These are phyloP conservation scores for Globodera rostochiensis DNA, from an alignment of 1,140 invertebrate species.

Conservation along the genomic window DNA sequence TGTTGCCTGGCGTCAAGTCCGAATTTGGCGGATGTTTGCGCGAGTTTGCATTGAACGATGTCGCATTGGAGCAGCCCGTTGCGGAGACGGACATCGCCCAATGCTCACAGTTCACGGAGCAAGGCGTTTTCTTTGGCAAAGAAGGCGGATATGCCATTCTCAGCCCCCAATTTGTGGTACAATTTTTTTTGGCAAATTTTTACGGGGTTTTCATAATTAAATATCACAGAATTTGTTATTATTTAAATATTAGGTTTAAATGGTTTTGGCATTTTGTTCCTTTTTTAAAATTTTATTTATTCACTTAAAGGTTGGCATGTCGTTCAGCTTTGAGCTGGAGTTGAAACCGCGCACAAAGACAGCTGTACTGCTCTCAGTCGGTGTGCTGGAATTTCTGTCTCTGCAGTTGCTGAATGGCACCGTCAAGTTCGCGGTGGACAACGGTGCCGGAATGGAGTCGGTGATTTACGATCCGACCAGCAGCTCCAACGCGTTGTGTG, in stretches of 20 bases:
- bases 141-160: slow-evolving; percentile 74
- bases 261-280: no score
- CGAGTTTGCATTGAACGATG: slow-evolving; percentile 76
- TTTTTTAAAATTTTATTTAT: slow-evolving; percentile 22
- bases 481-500: slow-evolving; percentile 77
- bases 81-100: slow-evolving; percentile 72
- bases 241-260: neutral
- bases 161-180: slow-evolving; percentile 69
- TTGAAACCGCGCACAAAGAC: slow-evolving; percentile 82
- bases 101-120: slow-evolving; percentile 81
- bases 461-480: slow-evolving; percentile 75
- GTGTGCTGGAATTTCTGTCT: slow-evolving; percentile 79
- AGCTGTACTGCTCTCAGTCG: slow-evolving; percentile 77
- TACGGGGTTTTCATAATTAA: neutral
- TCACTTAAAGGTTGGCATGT: slow-evolving; percentile 55
- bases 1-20: slow-evolving; percentile 68
- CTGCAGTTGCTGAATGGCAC: slow-evolving; percentile 83
- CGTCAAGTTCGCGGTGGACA: slow-evolving; percentile 79
- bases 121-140: slow-evolving; percentile 84
- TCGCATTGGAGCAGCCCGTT: slow-evolving; percentile 71
- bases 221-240: neutral
- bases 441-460: slow-evolving; percentile 78
- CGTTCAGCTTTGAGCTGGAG: slow-evolving; percentile 80
- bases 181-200: slow-evolving; percentile 13
- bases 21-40: slow-evolving; percentile 85